These are phyloP conservation scores for Pachydiplax longipennis DNA, from an alignment of 2,888 invertebrate species.

Conservation along the genomic window DNA sequence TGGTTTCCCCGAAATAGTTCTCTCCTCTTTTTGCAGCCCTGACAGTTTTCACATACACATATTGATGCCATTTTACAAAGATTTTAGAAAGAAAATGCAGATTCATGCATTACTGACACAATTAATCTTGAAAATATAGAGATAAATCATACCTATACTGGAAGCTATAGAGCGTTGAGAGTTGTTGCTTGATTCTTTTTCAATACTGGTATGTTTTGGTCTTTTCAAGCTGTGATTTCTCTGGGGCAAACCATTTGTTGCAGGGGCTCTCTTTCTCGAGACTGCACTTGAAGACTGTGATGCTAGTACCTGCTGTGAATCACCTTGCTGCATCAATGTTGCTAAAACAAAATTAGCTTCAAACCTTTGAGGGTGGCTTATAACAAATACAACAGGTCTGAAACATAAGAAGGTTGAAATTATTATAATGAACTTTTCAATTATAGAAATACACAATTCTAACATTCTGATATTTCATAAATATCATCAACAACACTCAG, in stretches of 20 bases:
- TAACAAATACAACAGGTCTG: conserved; percentile 76
- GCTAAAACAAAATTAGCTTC: conserved; percentile 84
- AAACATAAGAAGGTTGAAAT: conserved; percentile 53
- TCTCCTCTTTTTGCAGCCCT: no score
- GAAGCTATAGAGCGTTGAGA: no score
- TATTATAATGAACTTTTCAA: not conserved
- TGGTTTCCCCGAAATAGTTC: no score
- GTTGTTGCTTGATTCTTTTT: not conserved
- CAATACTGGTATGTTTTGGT: not conserved
- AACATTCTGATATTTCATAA: no score
- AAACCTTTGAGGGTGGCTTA: conserved; percentile 76
- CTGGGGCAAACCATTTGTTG: conserved; percentile 53
- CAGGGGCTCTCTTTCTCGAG: conserved; percentile 54
- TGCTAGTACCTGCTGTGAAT: conserved; percentile 59
- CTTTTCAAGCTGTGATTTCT: conserved; percentile 54
- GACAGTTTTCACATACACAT: no score
- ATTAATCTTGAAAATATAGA: no score
- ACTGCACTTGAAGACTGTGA: conserved; percentile 57
- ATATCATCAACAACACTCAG: no score
- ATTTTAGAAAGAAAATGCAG: no score
- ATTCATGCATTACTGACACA: no score
- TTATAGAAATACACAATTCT: not conserved
- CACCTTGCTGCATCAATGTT: conserved; percentile 69
- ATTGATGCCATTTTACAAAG: no score
- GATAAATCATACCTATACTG: no score